Conservation (phyloP, 2,113 vertebrate genomes). For the Tamias sibiricus region DNA sequence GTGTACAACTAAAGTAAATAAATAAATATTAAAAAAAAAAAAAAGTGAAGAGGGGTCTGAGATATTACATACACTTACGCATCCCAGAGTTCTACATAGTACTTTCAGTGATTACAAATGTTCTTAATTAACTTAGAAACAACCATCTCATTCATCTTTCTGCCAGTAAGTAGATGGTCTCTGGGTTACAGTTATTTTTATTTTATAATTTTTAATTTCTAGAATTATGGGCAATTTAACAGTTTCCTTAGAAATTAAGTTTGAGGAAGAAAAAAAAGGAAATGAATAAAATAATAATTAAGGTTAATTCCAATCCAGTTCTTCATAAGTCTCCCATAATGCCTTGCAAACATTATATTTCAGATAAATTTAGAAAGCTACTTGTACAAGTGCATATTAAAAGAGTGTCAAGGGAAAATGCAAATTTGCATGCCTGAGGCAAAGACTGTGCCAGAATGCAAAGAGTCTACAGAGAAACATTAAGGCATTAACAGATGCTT, state of each 20-base stretch:
- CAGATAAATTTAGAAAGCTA: slow-evolving; percentile 78
- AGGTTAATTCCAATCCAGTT: slow-evolving; percentile 61
- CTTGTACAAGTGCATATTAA: slow-evolving; percentile 69
- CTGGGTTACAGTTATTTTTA: slow-evolving; percentile 52
- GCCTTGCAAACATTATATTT: slow-evolving; percentile 72
- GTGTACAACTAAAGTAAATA: too few species aligned
- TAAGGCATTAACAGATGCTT: slow-evolving; percentile 48
- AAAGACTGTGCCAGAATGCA: slow-evolving; percentile 60
- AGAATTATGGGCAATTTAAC: slow-evolving; percentile 48
- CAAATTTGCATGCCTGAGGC: slow-evolving; percentile 78
- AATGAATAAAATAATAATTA: slow-evolving; percentile 73
- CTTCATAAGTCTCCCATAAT: slow-evolving; percentile 73
- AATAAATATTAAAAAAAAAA: too few species aligned
- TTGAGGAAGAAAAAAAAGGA: not conserved
- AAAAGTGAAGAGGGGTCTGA: not conserved
- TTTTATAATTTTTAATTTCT: slow-evolving; percentile 68
- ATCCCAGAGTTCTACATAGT: not conserved
- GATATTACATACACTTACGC: not conserved
- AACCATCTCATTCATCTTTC: slow-evolving; percentile 50
- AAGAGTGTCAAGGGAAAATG: slow-evolving; percentile 79
- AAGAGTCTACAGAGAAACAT: slow-evolving; percentile 52
- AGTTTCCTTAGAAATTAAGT: slow-evolving; percentile 69
- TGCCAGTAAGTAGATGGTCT: slow-evolving; percentile 33
- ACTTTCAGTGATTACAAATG: not conserved
- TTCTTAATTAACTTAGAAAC: slow-evolving; percentile 61